Evolutionary conservation across 2,888 invertebrate species (phyloP).

Genomic region (Leptopterna dolabrata): DNA sequence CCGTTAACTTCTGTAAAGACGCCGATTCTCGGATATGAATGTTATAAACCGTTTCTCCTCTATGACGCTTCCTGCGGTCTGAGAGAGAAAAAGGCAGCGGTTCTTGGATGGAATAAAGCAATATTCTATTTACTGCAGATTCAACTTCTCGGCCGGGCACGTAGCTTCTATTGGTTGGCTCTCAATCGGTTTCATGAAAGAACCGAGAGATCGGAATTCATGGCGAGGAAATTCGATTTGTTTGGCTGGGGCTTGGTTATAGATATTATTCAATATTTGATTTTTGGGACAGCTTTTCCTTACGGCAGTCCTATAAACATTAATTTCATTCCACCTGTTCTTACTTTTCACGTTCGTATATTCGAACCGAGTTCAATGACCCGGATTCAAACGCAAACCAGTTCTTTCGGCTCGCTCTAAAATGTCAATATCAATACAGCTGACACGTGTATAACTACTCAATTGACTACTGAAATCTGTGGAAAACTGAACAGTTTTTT

Average conservation of each 20-base stretch:
- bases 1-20: not conserved
- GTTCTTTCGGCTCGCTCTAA: too few relatives aligned
- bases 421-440: too few relatives aligned
- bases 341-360: not conserved
- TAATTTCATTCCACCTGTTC: not conserved
- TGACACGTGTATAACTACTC: not conserved
- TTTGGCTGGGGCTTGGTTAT: not conserved
- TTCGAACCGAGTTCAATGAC: not conserved
- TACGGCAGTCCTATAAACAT: not conserved
- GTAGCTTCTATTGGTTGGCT: not conserved
- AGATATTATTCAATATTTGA: not conserved
- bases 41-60: not conserved
- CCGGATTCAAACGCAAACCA: too few relatives aligned
- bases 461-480: too few relatives aligned
- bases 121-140: slow-evolving; percentile 2
- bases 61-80: not conserved
- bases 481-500: too few relatives aligned
- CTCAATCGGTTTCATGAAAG: slow-evolving; percentile 3
- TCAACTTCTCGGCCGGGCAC: not conserved
- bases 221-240: not conserved
- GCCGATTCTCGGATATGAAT: not conserved
- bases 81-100: not conserved
- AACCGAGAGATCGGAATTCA: not conserved
- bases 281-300: not conserved
- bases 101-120: slow-evolving; percentile 2